A percentile compares a stretch with the other conserved stretches of the same genome.
These are phyloP conservation scores for Eupithecia dodoneata DNA, from an alignment of 2,888 invertebrate genomes.

Conservation along the genomic window DNA sequence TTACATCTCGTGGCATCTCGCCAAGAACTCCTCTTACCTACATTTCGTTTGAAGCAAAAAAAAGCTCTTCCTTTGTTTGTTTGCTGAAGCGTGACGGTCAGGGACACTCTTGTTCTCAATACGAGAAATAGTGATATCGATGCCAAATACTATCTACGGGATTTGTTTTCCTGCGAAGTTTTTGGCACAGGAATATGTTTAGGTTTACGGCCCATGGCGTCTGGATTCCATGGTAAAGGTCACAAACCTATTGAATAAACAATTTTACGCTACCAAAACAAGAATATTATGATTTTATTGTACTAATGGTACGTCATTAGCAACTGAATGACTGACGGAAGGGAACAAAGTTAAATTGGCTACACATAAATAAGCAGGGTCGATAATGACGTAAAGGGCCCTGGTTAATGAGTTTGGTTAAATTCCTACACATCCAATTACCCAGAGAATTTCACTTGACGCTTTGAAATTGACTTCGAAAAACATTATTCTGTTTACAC, in stretches of 20 bases:
- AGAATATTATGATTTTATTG: not conserved
- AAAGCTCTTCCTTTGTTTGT: slow-evolving; percentile 51
- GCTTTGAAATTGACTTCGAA: slow-evolving; percentile 50
- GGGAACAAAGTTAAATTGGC: slow-evolving; percentile 4
- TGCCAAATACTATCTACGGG: slow-evolving; percentile 22
- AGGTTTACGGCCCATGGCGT: slow-evolving; percentile 12
- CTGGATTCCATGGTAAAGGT: slow-evolving; percentile 14
- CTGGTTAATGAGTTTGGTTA: slow-evolving; percentile 28
- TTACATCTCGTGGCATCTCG: slow-evolving; percentile 57
- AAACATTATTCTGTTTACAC: slow-evolving; percentile 50
- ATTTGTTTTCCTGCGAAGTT: slow-evolving; percentile 27
- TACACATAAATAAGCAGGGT: slow-evolving; percentile 6
- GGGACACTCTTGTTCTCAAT: slow-evolving; percentile 38
- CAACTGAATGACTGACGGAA: slow-evolving; percentile 9
- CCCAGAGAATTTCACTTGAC: slow-evolving; percentile 47
- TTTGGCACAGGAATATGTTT: slow-evolving; percentile 27
- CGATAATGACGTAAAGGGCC: slow-evolving; percentile 14
- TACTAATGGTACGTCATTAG: slow-evolving; percentile 2
- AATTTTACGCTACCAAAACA: not conserved
- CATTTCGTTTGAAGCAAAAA: slow-evolving; percentile 59
- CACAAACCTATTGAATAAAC: not conserved
- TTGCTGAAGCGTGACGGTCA: slow-evolving; percentile 51
- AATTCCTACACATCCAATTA: slow-evolving; percentile 43
- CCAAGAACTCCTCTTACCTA: slow-evolving; percentile 65
- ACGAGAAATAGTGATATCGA: slow-evolving; percentile 30